Evolutionary conservation across 2,113 vertebrate genomes (phyloP), one percentile per base, ranked within the genome.

Genomic region (Limnothrissa miodon): DNA sequence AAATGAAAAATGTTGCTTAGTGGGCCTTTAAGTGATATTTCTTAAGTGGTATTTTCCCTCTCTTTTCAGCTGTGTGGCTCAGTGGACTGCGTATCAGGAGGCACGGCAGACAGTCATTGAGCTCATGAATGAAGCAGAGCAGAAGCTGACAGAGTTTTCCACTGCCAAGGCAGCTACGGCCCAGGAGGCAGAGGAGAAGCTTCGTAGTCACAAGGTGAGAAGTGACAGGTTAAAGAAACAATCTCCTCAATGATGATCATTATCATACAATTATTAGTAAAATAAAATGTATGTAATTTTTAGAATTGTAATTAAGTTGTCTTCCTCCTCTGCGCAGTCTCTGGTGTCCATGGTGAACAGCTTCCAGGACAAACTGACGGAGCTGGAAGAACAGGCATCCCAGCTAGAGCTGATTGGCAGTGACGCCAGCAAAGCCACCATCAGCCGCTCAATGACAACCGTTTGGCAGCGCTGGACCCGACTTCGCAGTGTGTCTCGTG

Each of bases 401-500:
- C 90, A 94, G 44, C 87, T 97, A 78, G 96, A 98, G 86, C 92
- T 90, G 88, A 81, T 92, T 2, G 93, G 94, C 0, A 96, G 96
- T 91, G 96, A 95, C 85, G 95, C 95, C 0, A 88, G 95, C 62
- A 91, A 74, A 33, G 66, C 66, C 66, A 74, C 66, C 66, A 74
- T 74, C 96, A 82, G 93, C 93, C 90, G 95, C 95, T 85, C 95
- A 93, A 1, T 95, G 66, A 74, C 96, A 89, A 95, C 94, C 2
- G 95, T 96, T 48, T 95, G 96, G 95, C 96, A 98, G 85, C 96
- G 97, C 29, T 97, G 97, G 97, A 95, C 93, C 0, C 92, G 95
- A 7, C 95, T 99, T 23, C 92, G 90, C 5, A 94, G 94, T 6
- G 95, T 96, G 83, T 95, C 95, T 45, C 94, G 93, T 81, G 96